Base-by-base conservation (phyloP, 2,797 vertebrate species). In the Aulostomus chinensis region DNA sequence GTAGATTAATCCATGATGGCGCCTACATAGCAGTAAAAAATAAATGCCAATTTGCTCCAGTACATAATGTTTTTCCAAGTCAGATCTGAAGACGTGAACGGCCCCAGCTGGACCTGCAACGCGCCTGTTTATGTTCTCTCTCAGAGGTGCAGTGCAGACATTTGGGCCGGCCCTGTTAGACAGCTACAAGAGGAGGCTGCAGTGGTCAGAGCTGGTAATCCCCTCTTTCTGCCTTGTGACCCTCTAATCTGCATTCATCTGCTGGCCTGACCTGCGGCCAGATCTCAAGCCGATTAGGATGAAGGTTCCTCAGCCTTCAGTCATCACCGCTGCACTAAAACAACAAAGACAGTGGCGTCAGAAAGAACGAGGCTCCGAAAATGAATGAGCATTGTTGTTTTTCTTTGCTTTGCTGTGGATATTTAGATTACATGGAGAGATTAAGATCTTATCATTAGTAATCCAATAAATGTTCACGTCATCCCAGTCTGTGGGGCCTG, bases 211-310 rank as follows among this genome's bases (percentile, higher is more conserved):
- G 78, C 83, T 76, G 84, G 5, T 89, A 94, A 94, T 93, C 93
- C 84, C 76, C 78, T 90, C 86, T 90, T 84, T 75, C 74, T 91
- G 86, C 89, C 91, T 90, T 89, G 85, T 93, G 92, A 91, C 88
- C 79, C 80, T 86, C 83, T 94, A 95, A 95, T 94, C 93, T 90
- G 86, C 76, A 84, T 86, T 88, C 80, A 86, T 90, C 88, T 62
- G 33, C 72, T 87, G 90, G 88, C 60, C 76, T 93, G 92, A 92
- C 85, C 73, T 76, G 71, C 29, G 13, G 79, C 71, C 75, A 81
- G 74, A 84, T 81, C 85, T 41, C 83, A 94, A 96, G 90, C 91
- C 76, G 91, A 94, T 94, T 93, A 94, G 72, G 57, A 59, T 21
- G 69, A 73, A 79, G 86, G 78, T 66, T 78, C 79, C 61, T 81